phyloP scores from a whole-genome alignment of 2,113 vertebrate species.

The human (Homo sapiens) region GRCh38 chr6:35193001-35193500 shows the following conservation, averaged over 20 bases:
- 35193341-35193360: not conserved
- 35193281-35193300: not conserved
- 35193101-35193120: not conserved
- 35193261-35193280: not conserved
- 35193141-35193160: not conserved
- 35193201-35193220: not conserved
- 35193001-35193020: not conserved
- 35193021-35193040: not conserved
- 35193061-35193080: not conserved
- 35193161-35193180: not conserved
- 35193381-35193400: not conserved
- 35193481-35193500: not conserved
- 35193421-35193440: constrained; percentile 13
- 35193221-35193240: not conserved
- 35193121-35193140: not conserved
- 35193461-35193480: not conserved
- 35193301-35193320: not conserved
- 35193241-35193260: not conserved
- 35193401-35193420: not conserved
- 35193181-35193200: not conserved
- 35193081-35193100: not conserved
- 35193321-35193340: not conserved
- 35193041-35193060: not conserved
- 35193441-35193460: not conserved
- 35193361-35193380: not conserved